These are phyloP conservation scores for Octomys mimax DNA, from an alignment of 2,797 vertebrate genomes.

Conservation along the genomic window DNA sequence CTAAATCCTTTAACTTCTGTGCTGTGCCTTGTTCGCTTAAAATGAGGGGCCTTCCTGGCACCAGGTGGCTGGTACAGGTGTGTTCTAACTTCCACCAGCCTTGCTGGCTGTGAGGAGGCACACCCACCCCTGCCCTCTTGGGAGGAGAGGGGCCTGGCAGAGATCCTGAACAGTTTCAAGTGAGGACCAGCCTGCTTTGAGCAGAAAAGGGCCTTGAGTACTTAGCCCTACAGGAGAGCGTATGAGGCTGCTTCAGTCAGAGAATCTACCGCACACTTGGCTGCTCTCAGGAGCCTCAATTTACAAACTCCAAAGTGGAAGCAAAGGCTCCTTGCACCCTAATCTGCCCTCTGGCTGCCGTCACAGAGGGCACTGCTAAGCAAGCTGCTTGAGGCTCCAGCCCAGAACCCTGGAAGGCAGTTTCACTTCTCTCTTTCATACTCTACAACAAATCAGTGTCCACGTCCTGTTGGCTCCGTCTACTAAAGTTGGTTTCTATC, in stretches of 20 bases:
- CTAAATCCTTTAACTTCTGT: slow-evolving; percentile 2
- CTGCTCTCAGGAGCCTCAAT: background rate
- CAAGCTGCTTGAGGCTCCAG: background rate
- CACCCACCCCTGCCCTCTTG: background rate
- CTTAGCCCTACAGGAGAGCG: background rate
- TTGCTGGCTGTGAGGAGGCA: background rate
- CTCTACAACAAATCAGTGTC: background rate
- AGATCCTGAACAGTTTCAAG: background rate
- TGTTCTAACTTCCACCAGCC: background rate
- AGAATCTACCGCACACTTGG: background rate
- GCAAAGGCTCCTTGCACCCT: background rate
- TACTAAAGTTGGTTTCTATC: background rate
- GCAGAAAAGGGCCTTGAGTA: background rate
- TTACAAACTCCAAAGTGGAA: background rate
- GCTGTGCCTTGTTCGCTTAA: background rate
- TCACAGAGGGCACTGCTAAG: background rate
- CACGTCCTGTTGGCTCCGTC: background rate
- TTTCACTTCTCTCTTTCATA: background rate
- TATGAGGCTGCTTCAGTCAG: background rate
- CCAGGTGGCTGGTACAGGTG: background rate
- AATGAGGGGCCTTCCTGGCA: background rate
- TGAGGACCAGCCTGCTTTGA: background rate
- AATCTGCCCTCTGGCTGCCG: background rate
- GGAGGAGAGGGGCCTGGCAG: background rate
- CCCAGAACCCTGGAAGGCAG: background rate